Percentiles rank a stretch among this genome's conserved stretches.
phyloP scores from a whole-genome alignment of 37 sponge, comb jelly and placozoan species.

The Petrosia ficiformis region DNA sequence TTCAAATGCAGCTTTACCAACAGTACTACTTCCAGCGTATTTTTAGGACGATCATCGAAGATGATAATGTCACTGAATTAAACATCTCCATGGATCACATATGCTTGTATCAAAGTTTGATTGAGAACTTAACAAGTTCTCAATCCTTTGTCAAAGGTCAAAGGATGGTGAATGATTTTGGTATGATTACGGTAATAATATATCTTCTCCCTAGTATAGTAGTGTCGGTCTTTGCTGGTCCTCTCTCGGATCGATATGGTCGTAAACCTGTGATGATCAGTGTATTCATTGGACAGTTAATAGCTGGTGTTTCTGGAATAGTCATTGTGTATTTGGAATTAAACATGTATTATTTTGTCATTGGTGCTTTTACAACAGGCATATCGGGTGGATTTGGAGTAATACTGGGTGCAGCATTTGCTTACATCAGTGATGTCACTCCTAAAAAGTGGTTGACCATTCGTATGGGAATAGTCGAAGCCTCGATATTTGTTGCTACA shows the following conservation, averaged over 20 bases:
- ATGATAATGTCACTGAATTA: too few species aligned
- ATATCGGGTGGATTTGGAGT: conserved; percentile 41
- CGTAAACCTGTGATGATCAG: conserved; percentile 24
- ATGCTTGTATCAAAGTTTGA: conserved; percentile 23
- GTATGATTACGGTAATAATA: conserved; percentile 2
- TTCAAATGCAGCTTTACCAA: conserved; percentile 33
- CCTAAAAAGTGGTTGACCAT: conserved; percentile 25
- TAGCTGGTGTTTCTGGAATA: conserved; percentile 9
- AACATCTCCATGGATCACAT: background rate
- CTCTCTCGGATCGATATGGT: conserved; percentile 50
- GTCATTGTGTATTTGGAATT: conserved; percentile 11
- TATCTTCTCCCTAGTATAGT: conserved; percentile 13
- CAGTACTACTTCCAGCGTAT: conserved; percentile 52
- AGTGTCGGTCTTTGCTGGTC: conserved; percentile 33
- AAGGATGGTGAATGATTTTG: conserved; percentile 1
- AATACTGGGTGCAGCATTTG: conserved; percentile 20
- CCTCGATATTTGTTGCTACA: conserved; percentile 32
- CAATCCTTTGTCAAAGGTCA: conserved; percentile 28
- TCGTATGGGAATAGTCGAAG: conserved; percentile 38
- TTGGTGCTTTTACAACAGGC: conserved; percentile 10
- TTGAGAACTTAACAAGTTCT: conserved; percentile 12
- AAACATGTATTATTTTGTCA: conserved; percentile 12
- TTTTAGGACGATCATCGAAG: background rate
- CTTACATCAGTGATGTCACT: conserved; percentile 55
- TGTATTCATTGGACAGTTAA: conserved; percentile 3